phyloP scores from a whole-genome alignment of 2,888 invertebrate genomes.

The Caenorhabditis sinica region DNA sequence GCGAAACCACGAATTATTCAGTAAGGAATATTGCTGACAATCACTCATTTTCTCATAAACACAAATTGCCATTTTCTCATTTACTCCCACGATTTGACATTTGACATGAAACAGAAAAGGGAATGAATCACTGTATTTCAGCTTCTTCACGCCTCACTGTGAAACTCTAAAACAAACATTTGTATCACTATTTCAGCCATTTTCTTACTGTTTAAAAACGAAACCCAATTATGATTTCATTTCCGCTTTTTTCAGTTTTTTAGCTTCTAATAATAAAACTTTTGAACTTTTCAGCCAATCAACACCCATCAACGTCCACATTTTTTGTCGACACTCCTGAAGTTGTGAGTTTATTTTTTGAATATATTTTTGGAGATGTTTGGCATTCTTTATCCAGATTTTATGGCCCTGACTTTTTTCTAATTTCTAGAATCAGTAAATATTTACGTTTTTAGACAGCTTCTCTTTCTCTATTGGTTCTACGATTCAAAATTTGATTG shows the following conservation, averaged over 20 bases:
- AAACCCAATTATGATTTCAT: conserved; percentile 50
- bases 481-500: no score
- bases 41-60: conserved; percentile 7
- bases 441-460: no score
- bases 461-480: no score
- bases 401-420: neutral
- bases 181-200: conserved; percentile 1
- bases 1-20: neutral
- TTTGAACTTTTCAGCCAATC: conserved; percentile 30
- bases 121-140: conserved; percentile 25
- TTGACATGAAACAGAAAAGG: neutral
- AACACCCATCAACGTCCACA: conserved; percentile 45
- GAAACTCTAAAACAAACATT: conserved; percentile 30
- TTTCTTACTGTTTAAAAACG: neutral
- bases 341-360: conserved; percentile 26
- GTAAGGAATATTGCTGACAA: conserved; percentile 23
- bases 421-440: neutral
- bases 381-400: neutral
- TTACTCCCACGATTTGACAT: conserved; percentile 33
- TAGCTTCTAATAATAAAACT: conserved; percentile 16
- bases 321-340: conserved; percentile 51
- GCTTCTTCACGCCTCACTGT: conserved; percentile 2
- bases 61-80: neutral
- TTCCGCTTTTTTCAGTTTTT: conserved; percentile 33
- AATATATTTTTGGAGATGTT: neutral